Percentiles rank a stretch among this genome's conserved stretches.
Evolutionary conservation across 2,113 vertebrate genomes (phyloP).

Genomic region (Geococcyx californianus): DNA sequence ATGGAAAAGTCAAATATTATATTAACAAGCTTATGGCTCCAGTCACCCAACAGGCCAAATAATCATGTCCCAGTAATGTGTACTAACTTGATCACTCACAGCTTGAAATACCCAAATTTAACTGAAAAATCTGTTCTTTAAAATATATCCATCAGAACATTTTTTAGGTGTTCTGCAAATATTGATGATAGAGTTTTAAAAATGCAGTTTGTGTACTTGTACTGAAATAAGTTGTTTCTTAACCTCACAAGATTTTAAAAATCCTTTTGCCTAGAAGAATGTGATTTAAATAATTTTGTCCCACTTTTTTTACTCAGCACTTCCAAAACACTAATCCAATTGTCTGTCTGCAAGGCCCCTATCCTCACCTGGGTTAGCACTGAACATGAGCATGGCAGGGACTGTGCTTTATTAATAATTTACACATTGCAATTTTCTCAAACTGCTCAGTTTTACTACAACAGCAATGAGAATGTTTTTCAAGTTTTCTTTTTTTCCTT

Average conservation of each 20-base stretch:
- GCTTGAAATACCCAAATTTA: neutral
- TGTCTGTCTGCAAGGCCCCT: neutral
- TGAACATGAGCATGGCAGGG: neutral
- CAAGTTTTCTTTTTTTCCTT: neutral
- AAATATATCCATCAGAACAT: neutral
- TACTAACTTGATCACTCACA: neutral
- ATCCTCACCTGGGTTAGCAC: neutral
- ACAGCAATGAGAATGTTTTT: neutral
- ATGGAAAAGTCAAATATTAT: neutral
- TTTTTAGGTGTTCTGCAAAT: neutral
- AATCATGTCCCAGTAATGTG: neutral
- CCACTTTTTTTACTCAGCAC: neutral
- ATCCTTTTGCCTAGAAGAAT: neutral
- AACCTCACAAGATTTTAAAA: neutral
- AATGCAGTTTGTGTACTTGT: rapidly evolving
- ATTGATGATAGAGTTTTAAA: neutral
- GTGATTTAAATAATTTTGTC: neutral
- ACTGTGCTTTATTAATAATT: neutral
- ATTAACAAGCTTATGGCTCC: neutral
- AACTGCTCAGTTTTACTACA: neutral
- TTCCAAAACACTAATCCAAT: neutral
- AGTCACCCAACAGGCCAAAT: neutral
- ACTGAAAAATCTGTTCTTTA: neutral
- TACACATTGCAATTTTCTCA: neutral
- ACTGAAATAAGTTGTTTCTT: neutral